phyloP scores from a whole-genome alignment of 2,797 vertebrate species.

The Enteromius mattozi region DNA sequence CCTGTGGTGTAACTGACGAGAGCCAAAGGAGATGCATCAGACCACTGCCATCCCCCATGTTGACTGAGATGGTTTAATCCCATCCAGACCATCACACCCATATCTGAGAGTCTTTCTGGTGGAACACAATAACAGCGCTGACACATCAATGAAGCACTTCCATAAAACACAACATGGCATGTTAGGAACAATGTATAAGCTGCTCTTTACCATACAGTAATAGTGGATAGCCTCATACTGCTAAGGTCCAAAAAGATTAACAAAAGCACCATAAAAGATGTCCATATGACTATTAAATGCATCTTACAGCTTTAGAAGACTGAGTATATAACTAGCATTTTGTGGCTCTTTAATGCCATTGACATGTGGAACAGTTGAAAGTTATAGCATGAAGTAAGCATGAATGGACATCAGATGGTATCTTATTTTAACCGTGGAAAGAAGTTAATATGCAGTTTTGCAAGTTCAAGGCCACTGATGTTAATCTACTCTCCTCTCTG shows the following conservation, averaged over 20 bases:
- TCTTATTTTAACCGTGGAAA: too few species aligned
- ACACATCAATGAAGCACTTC: neutral
- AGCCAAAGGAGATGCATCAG: constrained; percentile 84
- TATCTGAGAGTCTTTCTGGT: constrained; percentile 81
- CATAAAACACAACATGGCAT: neutral
- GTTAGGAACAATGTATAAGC: neutral
- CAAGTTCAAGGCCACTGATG: neutral
- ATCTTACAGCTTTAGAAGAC: neutral
- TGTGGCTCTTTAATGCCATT: too few species aligned
- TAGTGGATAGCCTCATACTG: neutral
- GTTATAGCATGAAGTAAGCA: too few species aligned
- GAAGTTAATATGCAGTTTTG: neutral
- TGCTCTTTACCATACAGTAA: neutral
- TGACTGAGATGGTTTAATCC: constrained; percentile 88
- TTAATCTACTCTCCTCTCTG: neutral
- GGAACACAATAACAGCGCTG: constrained; percentile 14
- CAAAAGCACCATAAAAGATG: neutral
- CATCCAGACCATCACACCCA: constrained; percentile 84
- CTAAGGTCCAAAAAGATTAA: neutral
- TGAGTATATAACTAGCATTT: neutral
- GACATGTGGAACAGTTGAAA: too few species aligned
- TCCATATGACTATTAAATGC: neutral
- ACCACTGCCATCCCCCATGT: constrained; percentile 90
- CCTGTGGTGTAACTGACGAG: constrained; percentile 86
- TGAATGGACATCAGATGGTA: too few species aligned